These are phyloP conservation scores for Drymodes brunneopygia DNA, from an alignment of 2,113 vertebrate genomes.

Conservation along the genomic window DNA sequence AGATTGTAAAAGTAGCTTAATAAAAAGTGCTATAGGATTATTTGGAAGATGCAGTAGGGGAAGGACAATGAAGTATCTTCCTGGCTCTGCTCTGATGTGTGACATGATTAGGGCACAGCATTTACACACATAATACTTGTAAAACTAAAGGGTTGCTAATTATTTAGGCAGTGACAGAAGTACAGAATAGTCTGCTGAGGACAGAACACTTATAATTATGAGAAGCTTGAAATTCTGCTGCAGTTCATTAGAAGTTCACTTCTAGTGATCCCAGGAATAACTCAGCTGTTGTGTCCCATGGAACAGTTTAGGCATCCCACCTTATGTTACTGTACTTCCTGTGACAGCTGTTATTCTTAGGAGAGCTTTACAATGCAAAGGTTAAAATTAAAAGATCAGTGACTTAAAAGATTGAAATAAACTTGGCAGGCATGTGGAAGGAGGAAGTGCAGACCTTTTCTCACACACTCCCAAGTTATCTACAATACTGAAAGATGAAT, in stretches of 20 bases:
- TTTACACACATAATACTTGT: neutral
- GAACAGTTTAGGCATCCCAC: neutral
- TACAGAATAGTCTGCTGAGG: neutral
- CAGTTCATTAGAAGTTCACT: neutral
- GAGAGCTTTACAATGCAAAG: neutral
- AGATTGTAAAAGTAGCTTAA: neutral
- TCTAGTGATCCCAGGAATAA: neutral
- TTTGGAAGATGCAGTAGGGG: neutral
- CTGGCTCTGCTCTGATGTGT: neutral
- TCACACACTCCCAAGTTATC: neutral
- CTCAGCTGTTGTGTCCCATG: neutral
- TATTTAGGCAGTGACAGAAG: neutral
- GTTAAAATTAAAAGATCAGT: neutral
- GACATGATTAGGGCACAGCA: neutral
- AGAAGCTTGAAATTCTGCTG: neutral
- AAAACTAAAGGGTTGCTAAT: neutral
- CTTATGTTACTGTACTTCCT: neutral
- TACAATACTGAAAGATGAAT: neutral
- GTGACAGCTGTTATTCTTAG: neutral
- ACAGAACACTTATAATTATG: neutral
- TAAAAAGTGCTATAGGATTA: neutral
- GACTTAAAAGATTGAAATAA: neutral
- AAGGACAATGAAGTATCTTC: neutral
- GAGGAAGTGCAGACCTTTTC: neutral
- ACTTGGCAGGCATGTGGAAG: neutral